phyloP scores from a whole-genome alignment of 2,888 invertebrate genomes.

The Cheiracanthium punctorium region DNA sequence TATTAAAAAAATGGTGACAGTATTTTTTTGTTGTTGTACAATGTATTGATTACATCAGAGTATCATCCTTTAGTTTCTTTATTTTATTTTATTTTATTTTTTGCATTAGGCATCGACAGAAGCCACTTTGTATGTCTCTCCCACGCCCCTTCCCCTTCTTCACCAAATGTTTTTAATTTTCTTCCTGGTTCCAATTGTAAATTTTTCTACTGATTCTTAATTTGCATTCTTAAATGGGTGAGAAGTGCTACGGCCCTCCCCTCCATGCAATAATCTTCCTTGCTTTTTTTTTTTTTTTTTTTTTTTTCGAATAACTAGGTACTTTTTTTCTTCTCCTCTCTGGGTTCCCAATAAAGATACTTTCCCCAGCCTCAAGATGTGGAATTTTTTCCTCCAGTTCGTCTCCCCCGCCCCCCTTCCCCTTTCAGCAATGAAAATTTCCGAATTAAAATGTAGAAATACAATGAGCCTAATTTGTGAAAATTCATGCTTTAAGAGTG shows the following conservation, averaged over 20 bases:
- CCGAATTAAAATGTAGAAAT: not conserved
- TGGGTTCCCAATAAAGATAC: not conserved
- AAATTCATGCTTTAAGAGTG: not conserved
- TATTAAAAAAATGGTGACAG: too few relatives aligned
- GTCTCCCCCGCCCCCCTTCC: too few relatives aligned
- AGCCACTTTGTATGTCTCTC: not conserved
- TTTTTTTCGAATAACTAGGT: not conserved
- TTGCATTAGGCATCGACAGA: too few relatives aligned
- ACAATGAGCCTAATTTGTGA: not conserved
- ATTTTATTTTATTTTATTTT: too few relatives aligned
- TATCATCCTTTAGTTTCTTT: too few relatives aligned
- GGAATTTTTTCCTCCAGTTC: not conserved
- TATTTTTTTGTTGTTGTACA: too few relatives aligned
- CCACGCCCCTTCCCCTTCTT: not conserved
- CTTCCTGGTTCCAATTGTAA: not conserved
- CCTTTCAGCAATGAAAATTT: not conserved
- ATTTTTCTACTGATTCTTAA: slow-evolving; percentile 10
- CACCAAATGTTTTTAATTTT: slow-evolving; percentile 3
- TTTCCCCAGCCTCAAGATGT: not conserved
- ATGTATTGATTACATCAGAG: too few relatives aligned
- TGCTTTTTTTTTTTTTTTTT: too few relatives aligned
- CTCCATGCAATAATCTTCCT: not conserved
- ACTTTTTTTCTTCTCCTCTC: not conserved
- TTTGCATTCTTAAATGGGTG: slow-evolving; percentile 5
- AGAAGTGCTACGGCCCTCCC: not conserved